Percentiles rank a stretch among this genome's conserved stretches.
Evolutionary conservation across 2,888 invertebrate species (phyloP).

Genomic region (Caenorhabditis afra): DNA sequence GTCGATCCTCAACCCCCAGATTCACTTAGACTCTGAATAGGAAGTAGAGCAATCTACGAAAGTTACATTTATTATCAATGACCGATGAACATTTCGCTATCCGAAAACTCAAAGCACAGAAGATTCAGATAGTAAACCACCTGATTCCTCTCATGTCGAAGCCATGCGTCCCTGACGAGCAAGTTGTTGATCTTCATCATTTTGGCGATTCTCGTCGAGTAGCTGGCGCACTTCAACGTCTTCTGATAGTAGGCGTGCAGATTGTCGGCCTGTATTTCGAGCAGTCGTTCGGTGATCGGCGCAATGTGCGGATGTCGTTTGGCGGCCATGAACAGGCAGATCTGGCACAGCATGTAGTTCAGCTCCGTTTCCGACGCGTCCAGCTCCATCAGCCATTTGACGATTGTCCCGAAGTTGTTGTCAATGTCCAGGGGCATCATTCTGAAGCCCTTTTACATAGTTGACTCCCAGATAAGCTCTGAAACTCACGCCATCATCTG

Average conservation of each 20-base stretch:
- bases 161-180: slow-evolving; percentile 10
- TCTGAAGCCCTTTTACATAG: not conserved
- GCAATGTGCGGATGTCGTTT: slow-evolving; percentile 5
- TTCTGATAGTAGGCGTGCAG: slow-evolving; percentile 21
- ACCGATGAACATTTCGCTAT: slow-evolving; percentile 14
- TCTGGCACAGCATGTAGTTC: slow-evolving; percentile 40
- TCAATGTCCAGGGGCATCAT: not conserved
- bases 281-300: slow-evolving; percentile 1
- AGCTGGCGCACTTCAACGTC: slow-evolving; percentile 2
- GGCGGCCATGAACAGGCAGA: slow-evolving; percentile 20
- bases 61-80: not conserved
- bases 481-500: slow-evolving; percentile 11
- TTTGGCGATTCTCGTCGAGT: slow-evolving; percentile 20
- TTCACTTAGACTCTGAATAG: too few species aligned
- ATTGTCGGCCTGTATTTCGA: slow-evolving; percentile 17
- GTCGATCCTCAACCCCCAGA: too few species aligned
- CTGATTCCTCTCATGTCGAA: slow-evolving; percentile 13
- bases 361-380: slow-evolving; percentile 18
- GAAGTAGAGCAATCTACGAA: too few species aligned
- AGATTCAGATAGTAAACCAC: slow-evolving; percentile 2
- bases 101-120: slow-evolving; percentile 17
- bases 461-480: too few species aligned
- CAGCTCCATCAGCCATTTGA: slow-evolving; percentile 6
- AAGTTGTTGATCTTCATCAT: slow-evolving; percentile 23
- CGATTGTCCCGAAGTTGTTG: not conserved